Evolutionary conservation across 2,113 vertebrate species (phyloP), one percentile per base, ranked within the genome.

Genomic region (Ploceus nigricollis): DNA sequence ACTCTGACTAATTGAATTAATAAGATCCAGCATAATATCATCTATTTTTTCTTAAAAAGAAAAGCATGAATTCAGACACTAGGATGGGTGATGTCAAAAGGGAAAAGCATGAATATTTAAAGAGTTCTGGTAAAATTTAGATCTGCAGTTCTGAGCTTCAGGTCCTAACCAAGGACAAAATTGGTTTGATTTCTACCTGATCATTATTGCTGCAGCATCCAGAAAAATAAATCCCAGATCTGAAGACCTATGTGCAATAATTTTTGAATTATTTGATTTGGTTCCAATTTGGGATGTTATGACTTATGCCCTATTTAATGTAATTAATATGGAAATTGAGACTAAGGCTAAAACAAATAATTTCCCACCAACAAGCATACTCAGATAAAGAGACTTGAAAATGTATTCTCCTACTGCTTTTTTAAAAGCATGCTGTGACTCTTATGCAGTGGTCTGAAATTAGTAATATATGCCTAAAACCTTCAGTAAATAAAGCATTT

Each of bases 61-160:
- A 69, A 86, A 81, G 1, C 3, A 22, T 0, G 0, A 0, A 1
- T 48, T 80, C 37, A 57, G 22, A 24, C 3, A 16, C 5, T 7
- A 68, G 9, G 5, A 51, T 15, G 4, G 10, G 2, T 2, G 69
- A 40, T 0, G 2, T 58, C 0, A 0, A 15, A 66, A 79, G 4
- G 13, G 5, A 51, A 90, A 72, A 42, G 1, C 2, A 20, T 19
- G 57, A 81, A 45, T 72, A 48, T 27, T 71, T 37, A 44, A 82
- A 68, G 7, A 51, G 2, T 56, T 81, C 14, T 71, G 37, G 31
- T 53, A 78, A 73, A 81, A 58, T 22, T 24, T 47, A 58, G 0
- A 12, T 61, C n/a, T 66, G 13, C 6, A 30, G 5, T 39, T 18
- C n/a, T 39, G 18, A 61, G 76, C 4, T 12, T 79, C 48, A 76